Evolutionary conservation across 1,140 invertebrate genomes (phyloP), one percentile per base, ranked within the genome.

Genomic region (Leptoteleia sp.): DNA sequence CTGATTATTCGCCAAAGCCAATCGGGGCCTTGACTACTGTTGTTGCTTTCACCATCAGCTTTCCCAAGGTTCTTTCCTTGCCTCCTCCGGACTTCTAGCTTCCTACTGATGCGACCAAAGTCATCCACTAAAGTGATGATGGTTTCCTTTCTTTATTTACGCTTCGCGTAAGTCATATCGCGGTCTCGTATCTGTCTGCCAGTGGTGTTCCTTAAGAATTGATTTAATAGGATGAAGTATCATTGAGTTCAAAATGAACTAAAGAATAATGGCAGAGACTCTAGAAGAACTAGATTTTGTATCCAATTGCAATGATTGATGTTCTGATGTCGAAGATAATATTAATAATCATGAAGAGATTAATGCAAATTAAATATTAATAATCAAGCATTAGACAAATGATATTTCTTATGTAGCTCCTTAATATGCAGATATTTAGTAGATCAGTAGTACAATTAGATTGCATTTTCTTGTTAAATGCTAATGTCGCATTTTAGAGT

Each of bases 11-110:
- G 45, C 72, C 59, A 40, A 67, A 79, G 42, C 38, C 76, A 62
- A 82, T 79, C 72, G 81, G 43, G 75, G 81, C 81, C 82, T 80
- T 43, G 79, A 55, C 79, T 70, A 57, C 73, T 59, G 55, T 64
- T 68, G 35, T 50, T 82, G 85, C 85, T 86, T 86, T 87, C 85
- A 86, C 85, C 85, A 55, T 80, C 83, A 85, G 84, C 85, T 87
- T 87, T 87, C 85, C 81, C 85, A 80, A 73, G 75, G 78, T 70
- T 76, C 79, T 82, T 77, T 76, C 80, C 50, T 57, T 75, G 70
- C 54, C 68, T 72, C 64, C 76, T 70, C 70, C 43, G 47, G 70
- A 38, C 6, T 48, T 62, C 50, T 79, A 35, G 38, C 76, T 70
- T 61, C 61, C 75, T 78, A 40, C 43, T 54, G 27, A 47, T 43